Conservation (phyloP, 23 tunicate genomes). For the Phallusia fumigata region DNA sequence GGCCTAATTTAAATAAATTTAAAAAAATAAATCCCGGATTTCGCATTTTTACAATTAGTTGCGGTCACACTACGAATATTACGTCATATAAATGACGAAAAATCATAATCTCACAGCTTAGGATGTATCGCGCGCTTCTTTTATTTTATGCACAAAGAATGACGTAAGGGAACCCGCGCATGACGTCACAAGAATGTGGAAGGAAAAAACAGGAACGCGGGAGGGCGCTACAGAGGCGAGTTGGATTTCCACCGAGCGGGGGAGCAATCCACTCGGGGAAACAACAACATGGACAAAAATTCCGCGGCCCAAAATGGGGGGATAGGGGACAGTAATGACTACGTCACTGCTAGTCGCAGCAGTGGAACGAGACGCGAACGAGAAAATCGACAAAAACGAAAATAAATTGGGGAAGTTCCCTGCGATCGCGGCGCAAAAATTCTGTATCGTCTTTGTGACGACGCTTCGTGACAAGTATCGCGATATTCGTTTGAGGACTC, state of each 20-base stretch:
- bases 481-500: background rate
- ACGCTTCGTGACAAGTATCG: too few species aligned
- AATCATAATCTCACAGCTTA: background rate
- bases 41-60: too few species aligned
- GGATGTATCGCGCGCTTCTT: constrained; percentile 1
- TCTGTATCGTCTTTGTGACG: too few species aligned
- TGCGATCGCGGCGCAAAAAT: background rate
- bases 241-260: background rate
- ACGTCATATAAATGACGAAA: too few species aligned
- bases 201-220: background rate
- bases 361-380: constrained; percentile 6
- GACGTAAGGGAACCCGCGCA: background rate
- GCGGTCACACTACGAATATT: too few species aligned
- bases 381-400: background rate
- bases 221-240: constrained; percentile 4
- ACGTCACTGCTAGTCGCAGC: background rate
- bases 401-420: background rate
- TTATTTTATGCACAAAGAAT: constrained; percentile 6
- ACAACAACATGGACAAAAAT: background rate
- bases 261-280: background rate
- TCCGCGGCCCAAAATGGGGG: background rate
- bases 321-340: background rate
- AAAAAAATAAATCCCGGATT: too few species aligned
- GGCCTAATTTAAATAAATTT: too few species aligned
- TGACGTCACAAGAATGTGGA: constrained; percentile 11